Evolutionary conservation across 2,888 invertebrate species (phyloP), one percentile per base, ranked within the genome.

Genomic region (Synergus japonicus): DNA sequence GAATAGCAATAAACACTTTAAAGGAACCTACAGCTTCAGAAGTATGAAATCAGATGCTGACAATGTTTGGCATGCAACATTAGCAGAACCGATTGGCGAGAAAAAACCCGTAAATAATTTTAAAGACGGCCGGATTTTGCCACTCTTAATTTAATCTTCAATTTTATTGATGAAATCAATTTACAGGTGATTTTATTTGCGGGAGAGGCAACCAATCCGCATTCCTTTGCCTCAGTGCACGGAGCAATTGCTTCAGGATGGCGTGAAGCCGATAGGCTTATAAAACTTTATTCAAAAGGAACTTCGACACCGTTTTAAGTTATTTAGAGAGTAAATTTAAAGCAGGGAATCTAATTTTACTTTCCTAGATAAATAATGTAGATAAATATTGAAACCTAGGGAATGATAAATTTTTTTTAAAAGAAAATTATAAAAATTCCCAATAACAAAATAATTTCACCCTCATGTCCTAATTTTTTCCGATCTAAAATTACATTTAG

Each of bases 171-270:
- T 29, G 3, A 29, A 29, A 29, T 2, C 3, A 0, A 29, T 29
- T 29, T 29, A 29, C 29, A 95, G n/a, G 91, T 94, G 0, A 89
- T 95, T 0, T 94, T 94, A 86, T 95, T 96, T 87, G 95, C 94
- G 0, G 96, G 95, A 0, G 95, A 96, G 87, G 94, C 95, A 0
- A 94, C 95, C 0, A 94, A 94, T 2, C 91, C 93, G 29, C 93
- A 94, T 78, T 93, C 93, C 83, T 95, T 93, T 87, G 93, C 93
- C 0, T 94, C 95, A 0, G 95, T 95, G 0, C 95, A 96, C 84
- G 96, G 96, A 0, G 96, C 96, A 0, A 91, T 95, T 0, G 95
- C 94, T 85, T 93, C 95, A 12, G 96, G 96, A 0, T 94, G 94
- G 91, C 93, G 96, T 43, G 96, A 96, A 88, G 96, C 96, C 0